phyloP scores from a whole-genome alignment of 2,113 vertebrate species.

The Guaruba guarouba region DNA sequence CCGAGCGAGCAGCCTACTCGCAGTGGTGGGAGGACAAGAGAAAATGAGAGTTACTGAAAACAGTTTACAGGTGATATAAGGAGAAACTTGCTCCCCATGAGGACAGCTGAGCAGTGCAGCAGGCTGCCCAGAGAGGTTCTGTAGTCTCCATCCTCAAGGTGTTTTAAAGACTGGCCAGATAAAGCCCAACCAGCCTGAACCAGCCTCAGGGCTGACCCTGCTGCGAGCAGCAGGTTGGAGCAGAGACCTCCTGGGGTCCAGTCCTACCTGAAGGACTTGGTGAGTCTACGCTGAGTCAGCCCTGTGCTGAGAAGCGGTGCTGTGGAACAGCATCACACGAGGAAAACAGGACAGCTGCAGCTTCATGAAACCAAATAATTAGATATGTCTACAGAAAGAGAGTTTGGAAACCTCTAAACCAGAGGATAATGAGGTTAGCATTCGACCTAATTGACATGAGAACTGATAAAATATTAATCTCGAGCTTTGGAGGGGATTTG shows the following conservation, averaged over 20 bases:
- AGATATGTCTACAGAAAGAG: background rate
- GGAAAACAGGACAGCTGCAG: background rate
- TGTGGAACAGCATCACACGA: background rate
- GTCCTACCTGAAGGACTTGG: background rate
- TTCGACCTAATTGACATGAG: conserved; percentile 26
- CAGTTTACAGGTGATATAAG: background rate
- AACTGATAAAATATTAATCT: background rate
- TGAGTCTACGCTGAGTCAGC: rapidly evolving
- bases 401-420: background rate
- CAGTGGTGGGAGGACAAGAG: background rate
- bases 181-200: background rate
- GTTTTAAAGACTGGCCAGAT: background rate
- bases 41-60: background rate
- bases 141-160: background rate
- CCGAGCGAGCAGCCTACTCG: background rate
- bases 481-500: background rate
- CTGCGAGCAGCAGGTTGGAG: background rate
- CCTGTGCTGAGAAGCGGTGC: background rate
- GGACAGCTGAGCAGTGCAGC: background rate
- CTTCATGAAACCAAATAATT: background rate
- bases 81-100: background rate
- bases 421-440: background rate
- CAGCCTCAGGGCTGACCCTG: background rate
- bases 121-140: background rate
- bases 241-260: background rate